Conservation (phyloP, 2,113 vertebrate genomes). For the Oreochromis niloticus region DNA sequence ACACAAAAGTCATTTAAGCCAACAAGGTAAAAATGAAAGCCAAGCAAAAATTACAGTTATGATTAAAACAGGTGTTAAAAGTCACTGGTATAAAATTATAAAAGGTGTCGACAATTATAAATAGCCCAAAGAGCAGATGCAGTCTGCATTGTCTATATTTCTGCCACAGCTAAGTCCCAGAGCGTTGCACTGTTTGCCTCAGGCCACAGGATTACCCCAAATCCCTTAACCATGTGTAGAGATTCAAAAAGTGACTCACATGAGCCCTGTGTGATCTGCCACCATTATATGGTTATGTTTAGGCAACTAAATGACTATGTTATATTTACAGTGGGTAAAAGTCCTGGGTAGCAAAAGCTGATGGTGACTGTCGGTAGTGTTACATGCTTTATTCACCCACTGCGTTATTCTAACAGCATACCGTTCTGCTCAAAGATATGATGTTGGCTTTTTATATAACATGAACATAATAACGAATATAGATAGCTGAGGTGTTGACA, state of each 20-base stretch:
- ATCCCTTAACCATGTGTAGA: neutral
- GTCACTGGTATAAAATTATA: neutral
- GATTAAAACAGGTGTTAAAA: neutral
- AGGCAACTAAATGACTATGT: neutral
- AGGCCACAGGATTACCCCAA: neutral
- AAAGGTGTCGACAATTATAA: neutral
- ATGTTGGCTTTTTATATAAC: neutral
- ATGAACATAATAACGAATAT: neutral
- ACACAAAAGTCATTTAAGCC: neutral
- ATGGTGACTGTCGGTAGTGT: neutral
- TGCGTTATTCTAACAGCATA: neutral
- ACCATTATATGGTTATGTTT: neutral
- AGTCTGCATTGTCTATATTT: neutral
- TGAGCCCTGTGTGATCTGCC: neutral
- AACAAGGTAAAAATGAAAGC: neutral
- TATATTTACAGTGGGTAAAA: neutral
- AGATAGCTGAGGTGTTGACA: neutral
- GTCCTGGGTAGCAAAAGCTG: neutral
- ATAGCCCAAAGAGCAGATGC: neutral
- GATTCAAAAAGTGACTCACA: neutral
- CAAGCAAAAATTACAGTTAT: neutral
- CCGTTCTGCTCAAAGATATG: neutral
- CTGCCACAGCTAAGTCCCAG: neutral
- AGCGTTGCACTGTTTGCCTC: neutral
- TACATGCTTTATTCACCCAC: neutral